A percentile compares a stretch with the other conserved stretches of the same genome.
Evolutionary conservation across 2,113 vertebrate genomes (phyloP).

Genomic region (Callaeas wilsoni): DNA sequence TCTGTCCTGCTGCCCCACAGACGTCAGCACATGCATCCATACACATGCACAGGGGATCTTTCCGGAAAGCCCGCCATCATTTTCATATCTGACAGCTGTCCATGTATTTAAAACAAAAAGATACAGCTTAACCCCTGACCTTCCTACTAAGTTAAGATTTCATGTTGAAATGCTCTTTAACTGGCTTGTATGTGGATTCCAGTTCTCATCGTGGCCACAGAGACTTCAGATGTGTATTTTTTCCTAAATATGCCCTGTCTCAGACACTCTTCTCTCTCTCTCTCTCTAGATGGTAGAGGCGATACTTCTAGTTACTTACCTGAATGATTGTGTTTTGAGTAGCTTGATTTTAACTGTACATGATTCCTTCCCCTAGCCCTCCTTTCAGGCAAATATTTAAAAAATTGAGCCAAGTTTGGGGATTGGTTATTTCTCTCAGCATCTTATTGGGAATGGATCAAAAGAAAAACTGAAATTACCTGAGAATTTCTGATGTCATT

Average conservation of each 20-base stretch:
- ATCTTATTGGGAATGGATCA: constrained; percentile 19
- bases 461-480: constrained; percentile 20
- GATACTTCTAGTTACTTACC: constrained; percentile 61
- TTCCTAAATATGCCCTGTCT: constrained; percentile 54
- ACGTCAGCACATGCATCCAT: constrained; percentile 12
- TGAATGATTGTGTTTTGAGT: constrained; percentile 61
- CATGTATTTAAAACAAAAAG: constrained; percentile 49
- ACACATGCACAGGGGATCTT: constrained; percentile 53
- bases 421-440: constrained; percentile 12
- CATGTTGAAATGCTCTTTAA: constrained; percentile 58
- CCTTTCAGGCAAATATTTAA: constrained; percentile 39
- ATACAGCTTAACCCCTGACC: constrained; percentile 53
- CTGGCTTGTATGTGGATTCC: constrained; percentile 64
- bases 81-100: constrained; percentile 45
- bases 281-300: constrained; percentile 63
- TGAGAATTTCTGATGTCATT: constrained; percentile 10
- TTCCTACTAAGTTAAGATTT: constrained; percentile 62
- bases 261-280: constrained; percentile 42
- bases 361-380: constrained; percentile 5
- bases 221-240: constrained; percentile 61
- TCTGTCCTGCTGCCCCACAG: background rate
- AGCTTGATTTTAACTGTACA: constrained; percentile 60
- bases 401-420: constrained; percentile 30
- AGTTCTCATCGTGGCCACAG: constrained; percentile 61
- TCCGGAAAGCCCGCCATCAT: constrained; percentile 31